Evolutionary conservation across 2,797 vertebrate genomes (phyloP).

Genomic region (Dendrocincla fuliginosa): DNA sequence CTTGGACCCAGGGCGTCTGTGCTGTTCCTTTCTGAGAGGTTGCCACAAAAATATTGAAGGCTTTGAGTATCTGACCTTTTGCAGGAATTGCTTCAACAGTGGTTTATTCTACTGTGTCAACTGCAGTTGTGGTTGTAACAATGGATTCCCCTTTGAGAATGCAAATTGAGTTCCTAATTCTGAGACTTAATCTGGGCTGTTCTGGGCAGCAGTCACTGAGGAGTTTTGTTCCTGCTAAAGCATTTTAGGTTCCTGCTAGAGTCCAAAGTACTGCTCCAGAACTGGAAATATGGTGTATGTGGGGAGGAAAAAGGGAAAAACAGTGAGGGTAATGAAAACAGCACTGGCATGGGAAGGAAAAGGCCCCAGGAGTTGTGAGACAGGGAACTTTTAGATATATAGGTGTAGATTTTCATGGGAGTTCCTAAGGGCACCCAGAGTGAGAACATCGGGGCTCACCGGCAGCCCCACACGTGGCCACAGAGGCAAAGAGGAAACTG

Average conservation of each 20-base stretch:
- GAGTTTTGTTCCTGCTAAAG: conserved; percentile 51
- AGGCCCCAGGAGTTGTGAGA: not conserved
- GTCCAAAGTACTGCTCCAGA: not conserved
- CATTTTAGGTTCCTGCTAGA: conserved; percentile 39
- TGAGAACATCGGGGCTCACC: fast-evolving
- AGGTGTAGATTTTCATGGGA: not conserved
- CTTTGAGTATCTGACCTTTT: conserved; percentile 78
- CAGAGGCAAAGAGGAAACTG: not conserved
- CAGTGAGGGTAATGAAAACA: not conserved
- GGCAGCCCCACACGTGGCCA: fast-evolving
- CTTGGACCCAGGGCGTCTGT: conserved; percentile 58
- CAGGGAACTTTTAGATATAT: fast-evolving
- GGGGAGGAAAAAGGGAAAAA: not conserved
- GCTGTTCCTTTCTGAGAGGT: conserved; percentile 68
- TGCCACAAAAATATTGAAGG: conserved; percentile 76
- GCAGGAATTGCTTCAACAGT: conserved; percentile 76
- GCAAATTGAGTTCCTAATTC: conserved; percentile 75
- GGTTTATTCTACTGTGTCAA: conserved; percentile 65
- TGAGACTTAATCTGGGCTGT: conserved; percentile 66
- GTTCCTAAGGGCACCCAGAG: not conserved
- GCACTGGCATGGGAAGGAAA: not conserved
- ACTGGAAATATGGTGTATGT: not conserved
- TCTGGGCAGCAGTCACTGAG: conserved; percentile 55
- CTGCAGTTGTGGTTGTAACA: conserved; percentile 48
- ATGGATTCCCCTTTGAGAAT: conserved; percentile 69